These are phyloP conservation scores for Muscicapa adusta DNA, from an alignment of 2,113 vertebrate genomes.

Conservation along the genomic window DNA sequence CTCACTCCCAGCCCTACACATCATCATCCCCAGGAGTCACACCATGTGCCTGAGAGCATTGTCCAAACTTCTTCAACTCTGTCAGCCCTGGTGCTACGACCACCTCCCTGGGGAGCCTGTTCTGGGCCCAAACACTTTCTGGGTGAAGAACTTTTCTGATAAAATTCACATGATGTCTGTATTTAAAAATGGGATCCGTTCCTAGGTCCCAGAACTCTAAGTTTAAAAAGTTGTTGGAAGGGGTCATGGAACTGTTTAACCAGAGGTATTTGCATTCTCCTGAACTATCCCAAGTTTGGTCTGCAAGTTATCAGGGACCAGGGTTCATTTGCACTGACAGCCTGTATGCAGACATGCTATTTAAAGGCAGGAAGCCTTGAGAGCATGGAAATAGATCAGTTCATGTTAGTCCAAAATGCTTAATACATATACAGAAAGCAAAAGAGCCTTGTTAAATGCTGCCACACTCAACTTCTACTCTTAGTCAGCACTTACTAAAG, in stretches of 20 bases:
- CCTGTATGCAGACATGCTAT: background rate
- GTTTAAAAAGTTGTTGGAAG: background rate
- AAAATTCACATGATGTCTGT: background rate
- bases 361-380: background rate
- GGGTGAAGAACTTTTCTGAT: background rate
- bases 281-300: background rate
- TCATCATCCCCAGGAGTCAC: background rate
- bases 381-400: background rate
- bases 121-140: background rate
- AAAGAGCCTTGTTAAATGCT: background rate
- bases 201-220: background rate
- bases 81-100: background rate
- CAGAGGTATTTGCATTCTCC: rapidly evolving
- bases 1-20: background rate
- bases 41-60: background rate
- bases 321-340: background rate
- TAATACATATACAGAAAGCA: background rate
- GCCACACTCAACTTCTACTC: background rate
- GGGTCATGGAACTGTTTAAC: background rate
- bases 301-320: background rate
- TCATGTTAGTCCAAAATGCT: background rate
- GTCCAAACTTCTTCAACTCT: background rate
- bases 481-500: background rate
- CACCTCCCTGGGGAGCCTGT: background rate
- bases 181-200: background rate